These are phyloP conservation scores for Pterois miles DNA, from an alignment of 2,797 vertebrate genomes.

Conservation along the genomic window DNA sequence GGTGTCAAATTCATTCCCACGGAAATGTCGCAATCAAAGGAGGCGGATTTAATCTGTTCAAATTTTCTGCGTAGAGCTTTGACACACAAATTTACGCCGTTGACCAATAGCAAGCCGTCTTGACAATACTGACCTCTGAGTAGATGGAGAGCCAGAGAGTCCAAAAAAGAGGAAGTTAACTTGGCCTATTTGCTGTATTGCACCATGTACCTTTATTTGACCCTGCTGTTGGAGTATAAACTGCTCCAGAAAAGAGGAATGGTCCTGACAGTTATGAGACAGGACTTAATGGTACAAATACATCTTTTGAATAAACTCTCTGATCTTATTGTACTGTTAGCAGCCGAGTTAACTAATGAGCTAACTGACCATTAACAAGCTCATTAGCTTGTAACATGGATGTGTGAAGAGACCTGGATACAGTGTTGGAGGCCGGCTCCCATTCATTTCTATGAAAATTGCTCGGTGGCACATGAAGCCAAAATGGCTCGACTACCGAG, in stretches of 20 bases:
- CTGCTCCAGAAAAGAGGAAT: neutral
- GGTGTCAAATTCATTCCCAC: neutral
- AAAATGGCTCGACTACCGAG: accelerated
- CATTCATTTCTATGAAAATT: too few relatives aligned
- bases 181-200: neutral
- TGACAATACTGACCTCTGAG: neutral
- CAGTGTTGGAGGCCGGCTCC: too few relatives aligned
- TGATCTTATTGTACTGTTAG: too few relatives aligned
- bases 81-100: accelerated
- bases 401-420: too few relatives aligned
- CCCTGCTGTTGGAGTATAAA: neutral
- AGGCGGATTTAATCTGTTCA: neutral
- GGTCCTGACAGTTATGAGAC: too few relatives aligned
- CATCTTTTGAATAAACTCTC: too few relatives aligned
- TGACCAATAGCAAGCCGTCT: neutral
- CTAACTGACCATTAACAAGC: too few relatives aligned
- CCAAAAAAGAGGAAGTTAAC: neutral
- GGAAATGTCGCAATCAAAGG: neutral
- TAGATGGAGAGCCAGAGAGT: neutral
- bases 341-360: too few relatives aligned
- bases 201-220: neutral
- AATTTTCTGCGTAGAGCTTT: neutral
- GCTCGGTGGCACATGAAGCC: accelerated
- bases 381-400: too few relatives aligned
- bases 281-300: too few relatives aligned